Base-by-base conservation (phyloP, 2,113 vertebrate species). In the Cairina moschata region DNA sequence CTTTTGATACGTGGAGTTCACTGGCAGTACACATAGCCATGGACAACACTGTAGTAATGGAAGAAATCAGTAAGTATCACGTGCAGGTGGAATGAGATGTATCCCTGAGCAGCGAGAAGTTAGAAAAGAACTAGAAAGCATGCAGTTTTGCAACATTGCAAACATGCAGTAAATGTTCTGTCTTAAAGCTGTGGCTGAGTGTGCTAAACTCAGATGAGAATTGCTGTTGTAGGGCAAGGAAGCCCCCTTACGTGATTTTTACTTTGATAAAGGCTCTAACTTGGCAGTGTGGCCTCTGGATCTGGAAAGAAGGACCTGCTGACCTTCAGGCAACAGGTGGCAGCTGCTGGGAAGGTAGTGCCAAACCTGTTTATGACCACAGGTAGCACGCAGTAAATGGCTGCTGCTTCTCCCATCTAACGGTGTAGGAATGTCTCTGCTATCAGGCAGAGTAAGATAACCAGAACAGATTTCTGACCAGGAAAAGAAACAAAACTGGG, bases 11-110 rank as follows among this genome's bases (percentile, higher is more conserved):
- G 0, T 99, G 99, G 99, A 99, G 99, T 88, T 98, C 98, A 34
- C 83, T 99, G 97, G 99, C 99, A 14, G 99, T 99, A 7, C 99
- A 99, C 32, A 98, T 99, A 96, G 99, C 99, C 4, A 99, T 99
- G 99, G 99, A 99, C 97, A 99, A 99, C 98, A 99, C 99, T 1
- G 99, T 99, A 94, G 99, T 99, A 97, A 99, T 99, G 94, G 99
- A 99, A 88, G 99, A 99, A 85, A 99, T 99, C 97, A 97, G 99
- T 99, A 97, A 99, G 99, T 99, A 72, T 73, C 54, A 9, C 2
- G 0, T 4, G 17, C 50, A 28, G 56, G 66, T 13, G 5, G 32
- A 50, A 32, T 26, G 36, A 34, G n/a, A 28, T 8, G 0, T 25
- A 11, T 76, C 40, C 32, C 40, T 42, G 3, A 2, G 18, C 44